phyloP scores from a whole-genome alignment of 1,140 invertebrate genomes.

The Palaemon carinicauda region DNA sequence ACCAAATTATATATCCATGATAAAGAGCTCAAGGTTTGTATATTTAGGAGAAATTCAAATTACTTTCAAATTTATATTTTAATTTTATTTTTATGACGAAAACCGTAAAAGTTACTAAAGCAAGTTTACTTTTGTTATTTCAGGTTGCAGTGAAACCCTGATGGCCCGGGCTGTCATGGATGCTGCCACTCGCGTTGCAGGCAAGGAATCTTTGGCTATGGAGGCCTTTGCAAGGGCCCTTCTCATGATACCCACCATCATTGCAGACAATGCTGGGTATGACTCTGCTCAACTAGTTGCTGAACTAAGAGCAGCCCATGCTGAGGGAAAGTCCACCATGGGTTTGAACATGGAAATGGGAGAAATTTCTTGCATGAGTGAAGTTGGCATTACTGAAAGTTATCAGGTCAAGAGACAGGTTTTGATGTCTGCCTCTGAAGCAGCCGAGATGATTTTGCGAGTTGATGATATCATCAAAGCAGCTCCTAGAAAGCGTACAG shows the following conservation, averaged over 20 bases:
- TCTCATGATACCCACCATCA: constrained; percentile 89
- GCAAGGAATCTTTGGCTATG: constrained; percentile 97
- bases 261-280: constrained; percentile 98
- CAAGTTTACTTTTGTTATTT: background rate
- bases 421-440: constrained; percentile 92
- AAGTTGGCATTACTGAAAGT: constrained; percentile 94
- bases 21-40: no score
- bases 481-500: constrained; percentile 88
- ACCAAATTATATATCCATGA: no score
- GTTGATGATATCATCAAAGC: constrained; percentile 97
- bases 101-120: no score
- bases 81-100: no score
- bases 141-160: constrained; percentile 89
- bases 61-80: no score
- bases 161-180: constrained; percentile 92
- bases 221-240: constrained; percentile 93
- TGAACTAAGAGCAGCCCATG: constrained; percentile 88
- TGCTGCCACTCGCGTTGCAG: constrained; percentile 87
- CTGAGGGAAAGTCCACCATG: constrained; percentile 76
- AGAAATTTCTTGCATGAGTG: constrained; percentile 84
- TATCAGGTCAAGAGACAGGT: constrained; percentile 97
- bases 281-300: constrained; percentile 95
- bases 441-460: constrained; percentile 98
- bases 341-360: constrained; percentile 94
- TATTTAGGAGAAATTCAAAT: no score